These are phyloP conservation scores for Drosophila neonasuta DNA, from an alignment of 2,888 invertebrate species.

Conservation along the genomic window DNA sequence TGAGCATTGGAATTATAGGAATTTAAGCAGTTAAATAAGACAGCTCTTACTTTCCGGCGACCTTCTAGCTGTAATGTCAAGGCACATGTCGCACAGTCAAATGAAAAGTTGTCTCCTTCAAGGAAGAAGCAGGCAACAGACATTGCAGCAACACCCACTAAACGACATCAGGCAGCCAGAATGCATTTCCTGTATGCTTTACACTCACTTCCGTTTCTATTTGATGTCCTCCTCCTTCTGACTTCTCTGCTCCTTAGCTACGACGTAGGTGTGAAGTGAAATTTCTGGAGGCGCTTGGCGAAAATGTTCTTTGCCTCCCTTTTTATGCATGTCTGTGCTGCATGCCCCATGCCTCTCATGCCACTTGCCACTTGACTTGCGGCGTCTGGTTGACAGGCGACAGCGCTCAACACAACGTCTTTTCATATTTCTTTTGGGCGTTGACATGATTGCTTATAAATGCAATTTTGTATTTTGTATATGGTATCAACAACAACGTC, in stretches of 20 bases:
- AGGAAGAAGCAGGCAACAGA: constrained; percentile 8
- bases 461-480: constrained; percentile 68
- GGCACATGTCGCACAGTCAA: constrained; percentile 52
- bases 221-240: constrained; percentile 30
- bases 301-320: constrained; percentile 26
- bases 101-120: constrained; percentile 51
- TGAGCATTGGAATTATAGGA: not conserved
- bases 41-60: constrained; percentile 1
- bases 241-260: no score
- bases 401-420: constrained; percentile 34
- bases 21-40: not conserved
- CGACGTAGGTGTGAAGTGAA: constrained; percentile 70
- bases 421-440: constrained; percentile 64
- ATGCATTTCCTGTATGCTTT: constrained; percentile 68
- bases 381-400: constrained; percentile 47
- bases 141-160: constrained; percentile 30
- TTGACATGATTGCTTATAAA: constrained; percentile 77
- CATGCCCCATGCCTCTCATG: constrained; percentile 24
- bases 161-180: constrained; percentile 43
- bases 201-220: constrained; percentile 69
- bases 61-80: constrained; percentile 1
- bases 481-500: constrained; percentile 45
- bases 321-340: constrained; percentile 8
- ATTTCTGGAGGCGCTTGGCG: constrained; percentile 50
- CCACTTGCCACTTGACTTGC: constrained; percentile 52